Evolutionary conservation across 2,888 invertebrate species (phyloP).

Genomic region (Hyles lineata): DNA sequence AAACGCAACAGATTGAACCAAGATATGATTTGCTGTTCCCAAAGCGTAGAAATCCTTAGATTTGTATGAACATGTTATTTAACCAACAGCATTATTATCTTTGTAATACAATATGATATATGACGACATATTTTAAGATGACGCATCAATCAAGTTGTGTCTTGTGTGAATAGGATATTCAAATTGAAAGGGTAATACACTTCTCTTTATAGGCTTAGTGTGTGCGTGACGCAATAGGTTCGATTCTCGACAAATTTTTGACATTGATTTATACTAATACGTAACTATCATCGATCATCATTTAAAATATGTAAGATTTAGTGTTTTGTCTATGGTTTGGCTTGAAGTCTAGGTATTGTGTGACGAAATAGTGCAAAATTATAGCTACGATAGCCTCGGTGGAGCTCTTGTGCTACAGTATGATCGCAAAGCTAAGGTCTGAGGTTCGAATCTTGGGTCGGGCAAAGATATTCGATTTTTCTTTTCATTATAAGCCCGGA

Average conservation of each 20-base stretch:
- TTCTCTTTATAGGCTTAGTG: background rate
- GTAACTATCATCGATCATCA: background rate
- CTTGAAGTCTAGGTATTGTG: background rate
- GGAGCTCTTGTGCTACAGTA: no score
- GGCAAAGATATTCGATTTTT: no score
- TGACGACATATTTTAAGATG: constrained; percentile 26
- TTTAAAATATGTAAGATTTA: background rate
- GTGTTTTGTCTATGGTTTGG: background rate
- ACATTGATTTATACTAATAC: constrained; percentile 9
- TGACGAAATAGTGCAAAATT: background rate
- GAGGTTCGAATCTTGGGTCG: no score
- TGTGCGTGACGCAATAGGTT: constrained; percentile 23
- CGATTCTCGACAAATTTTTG: constrained; percentile 12
- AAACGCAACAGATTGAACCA: constrained; percentile 27
- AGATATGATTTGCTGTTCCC: background rate
- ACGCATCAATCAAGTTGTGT: constrained; percentile 12
- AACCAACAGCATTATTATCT: background rate
- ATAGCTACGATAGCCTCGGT: no score
- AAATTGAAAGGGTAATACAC: constrained; percentile 26
- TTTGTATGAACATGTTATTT: background rate
- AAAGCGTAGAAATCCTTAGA: background rate
- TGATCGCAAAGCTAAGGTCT: no score
- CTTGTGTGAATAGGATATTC: constrained; percentile 24
- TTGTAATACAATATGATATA: constrained; percentile 22
- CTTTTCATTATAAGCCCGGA: no score